Evolutionary conservation across 2,797 vertebrate genomes (phyloP), one percentile per base, ranked within the genome.

Genomic region (Betta splendens): DNA sequence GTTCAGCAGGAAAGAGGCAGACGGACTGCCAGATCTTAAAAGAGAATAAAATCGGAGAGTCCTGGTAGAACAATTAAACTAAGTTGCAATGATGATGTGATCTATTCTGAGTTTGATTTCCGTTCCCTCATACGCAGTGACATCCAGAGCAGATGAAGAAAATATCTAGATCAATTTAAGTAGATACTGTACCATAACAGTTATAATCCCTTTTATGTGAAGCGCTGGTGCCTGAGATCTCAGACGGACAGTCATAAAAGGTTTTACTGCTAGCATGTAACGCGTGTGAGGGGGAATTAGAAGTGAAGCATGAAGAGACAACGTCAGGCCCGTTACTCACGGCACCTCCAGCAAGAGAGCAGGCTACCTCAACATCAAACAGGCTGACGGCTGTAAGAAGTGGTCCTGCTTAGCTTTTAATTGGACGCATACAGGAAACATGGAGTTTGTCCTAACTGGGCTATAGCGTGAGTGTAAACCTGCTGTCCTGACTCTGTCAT

Each of bases 341-440:
- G 67, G 62, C 61, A 52, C 55, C 51, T 33, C 37, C 2, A 17
- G 25, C 48, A 33, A 42, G 44, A 72, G 39, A 72, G 49, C 21
- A n/a, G n/a, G 22, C 53, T 62, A 58, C 70, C 51, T 64, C 53
- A 20, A 70, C 70, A 81, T 86, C 65, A 85, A 85, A 80, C 64
- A 59, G 32, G 50, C 50, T 49, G 51, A 72, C 54, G 51, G 33
- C 46, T 74, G 64, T 64, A 65, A 74, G 45, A 71, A 77, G 49
- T 25, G 56, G 69, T 25, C 57, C 26, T 58, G 50, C 46, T 73
- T 33, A 59, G 42, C 22, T 66, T 79, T 70, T 78, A 78, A 80
- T 78, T 72, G 50, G 48, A 53, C 75, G 75, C 66, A 53, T 83
- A 68, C 82, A 81, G 59, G 55, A 79, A 82, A 77, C 66, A 78